Percentiles rank a stretch among this genome's conserved stretches.
Evolutionary conservation across 1,140 invertebrate genomes (phyloP).

Genomic region (Centruroides vittatus): DNA sequence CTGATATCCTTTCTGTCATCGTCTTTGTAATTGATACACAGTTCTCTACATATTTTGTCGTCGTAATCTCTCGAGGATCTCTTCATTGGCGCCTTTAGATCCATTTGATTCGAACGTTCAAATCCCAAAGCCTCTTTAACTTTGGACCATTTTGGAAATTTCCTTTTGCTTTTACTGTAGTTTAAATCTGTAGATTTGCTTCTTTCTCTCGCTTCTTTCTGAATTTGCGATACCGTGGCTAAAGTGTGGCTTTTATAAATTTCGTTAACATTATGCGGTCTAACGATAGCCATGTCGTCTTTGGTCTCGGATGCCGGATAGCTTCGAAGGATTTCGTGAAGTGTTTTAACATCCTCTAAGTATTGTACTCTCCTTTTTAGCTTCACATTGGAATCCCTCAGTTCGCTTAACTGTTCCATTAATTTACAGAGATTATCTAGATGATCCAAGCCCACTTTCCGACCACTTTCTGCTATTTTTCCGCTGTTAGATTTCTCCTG

Average conservation of each 20-base stretch:
- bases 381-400: constrained; percentile 51
- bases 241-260: too few species aligned
- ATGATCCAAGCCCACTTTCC: constrained; percentile 47
- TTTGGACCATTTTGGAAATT: constrained; percentile 61
- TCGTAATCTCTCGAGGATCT: too few species aligned
- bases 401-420: constrained; percentile 53
- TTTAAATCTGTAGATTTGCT: constrained; percentile 12
- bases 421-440: constrained; percentile 55
- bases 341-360: constrained; percentile 50
- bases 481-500: neutral
- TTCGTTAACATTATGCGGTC: neutral
- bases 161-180: constrained; percentile 25
- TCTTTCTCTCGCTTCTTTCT: constrained; percentile 7
- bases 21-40: too few species aligned
- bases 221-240: too few species aligned
- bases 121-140: constrained; percentile 66
- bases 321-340: constrained; percentile 37
- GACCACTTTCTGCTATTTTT: neutral
- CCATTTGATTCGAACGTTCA: constrained; percentile 37
- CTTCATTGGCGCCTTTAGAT: neutral
- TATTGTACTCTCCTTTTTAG: constrained; percentile 51
- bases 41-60: too few species aligned
- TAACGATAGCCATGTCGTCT: constrained; percentile 4
- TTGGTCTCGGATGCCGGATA: neutral
- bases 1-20: too few species aligned